A percentile compares a stretch with the other conserved stretches of the same genome.
These are phyloP conservation scores for Dolomedes plantarius DNA, from an alignment of 2,888 invertebrate species.

Conservation along the genomic window DNA sequence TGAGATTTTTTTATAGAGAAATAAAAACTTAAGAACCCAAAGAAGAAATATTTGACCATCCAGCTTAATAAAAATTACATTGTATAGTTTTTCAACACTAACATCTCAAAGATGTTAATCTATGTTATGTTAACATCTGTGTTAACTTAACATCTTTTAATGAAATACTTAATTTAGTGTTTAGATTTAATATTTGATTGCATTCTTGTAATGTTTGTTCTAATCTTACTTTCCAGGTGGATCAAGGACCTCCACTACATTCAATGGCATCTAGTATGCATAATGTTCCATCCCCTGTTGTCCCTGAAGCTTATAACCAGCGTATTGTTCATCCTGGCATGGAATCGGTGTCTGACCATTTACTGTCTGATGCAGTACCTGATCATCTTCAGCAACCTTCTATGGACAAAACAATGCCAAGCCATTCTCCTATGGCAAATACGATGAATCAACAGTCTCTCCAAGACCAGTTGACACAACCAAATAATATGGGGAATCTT, in stretches of 20 bases:
- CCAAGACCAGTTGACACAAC: constrained; percentile 17
- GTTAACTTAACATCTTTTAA: too few relatives aligned
- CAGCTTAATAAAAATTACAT: too few relatives aligned
- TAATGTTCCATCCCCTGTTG: constrained; percentile 1
- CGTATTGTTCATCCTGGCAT: constrained; percentile 27
- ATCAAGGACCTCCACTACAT: constrained; percentile 22
- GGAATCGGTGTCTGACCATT: constrained; percentile 52
- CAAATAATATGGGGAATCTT: background rate
- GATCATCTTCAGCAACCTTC: constrained; percentile 40
- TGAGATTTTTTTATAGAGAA: too few relatives aligned
- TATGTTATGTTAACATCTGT: too few relatives aligned
- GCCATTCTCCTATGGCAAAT: background rate
- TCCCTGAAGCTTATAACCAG: background rate
- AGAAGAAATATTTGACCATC: too few relatives aligned
- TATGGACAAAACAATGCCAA: constrained; percentile 26
- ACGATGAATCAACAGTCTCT: background rate
- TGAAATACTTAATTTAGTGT: too few relatives aligned
- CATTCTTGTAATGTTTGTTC: too few relatives aligned
- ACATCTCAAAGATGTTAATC: too few relatives aligned
- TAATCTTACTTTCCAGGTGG: background rate
- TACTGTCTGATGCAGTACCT: constrained; percentile 13
- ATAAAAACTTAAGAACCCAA: too few relatives aligned
- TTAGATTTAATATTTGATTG: too few relatives aligned
- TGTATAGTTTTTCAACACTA: too few relatives aligned
- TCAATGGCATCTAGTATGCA: background rate